phyloP scores from a whole-genome alignment of 1,140 invertebrate genomes.

The Scylla paramamosain region DNA sequence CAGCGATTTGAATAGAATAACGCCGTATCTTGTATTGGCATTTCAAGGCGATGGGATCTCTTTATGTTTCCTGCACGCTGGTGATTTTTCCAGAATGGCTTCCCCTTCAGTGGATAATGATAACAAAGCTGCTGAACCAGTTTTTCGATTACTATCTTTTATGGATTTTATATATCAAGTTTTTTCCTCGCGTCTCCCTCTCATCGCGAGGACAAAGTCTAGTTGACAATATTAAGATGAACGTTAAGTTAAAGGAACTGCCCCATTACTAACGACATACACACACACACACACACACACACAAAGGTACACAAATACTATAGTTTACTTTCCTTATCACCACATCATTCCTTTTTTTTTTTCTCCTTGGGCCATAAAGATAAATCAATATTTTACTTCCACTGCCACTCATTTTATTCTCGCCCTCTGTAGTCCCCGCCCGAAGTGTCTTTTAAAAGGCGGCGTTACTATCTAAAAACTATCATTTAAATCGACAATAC shows the following conservation, averaged over 20 bases:
- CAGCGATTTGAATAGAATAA: neutral
- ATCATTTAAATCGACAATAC: too few relatives aligned
- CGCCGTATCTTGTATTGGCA: neutral
- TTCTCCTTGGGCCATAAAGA: neutral
- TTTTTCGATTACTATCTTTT: conserved; percentile 15
- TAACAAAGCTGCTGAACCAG: neutral
- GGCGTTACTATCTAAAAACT: too few relatives aligned
- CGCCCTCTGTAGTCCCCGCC: too few relatives aligned
- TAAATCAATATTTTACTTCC: neutral
- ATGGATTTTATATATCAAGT: conserved; percentile 24
- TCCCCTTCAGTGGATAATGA: neutral
- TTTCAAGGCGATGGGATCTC: too few relatives aligned
- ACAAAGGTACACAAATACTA: neutral
- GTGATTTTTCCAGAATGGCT: neutral
- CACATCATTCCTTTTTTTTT: neutral
- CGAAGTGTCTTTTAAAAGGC: too few relatives aligned
- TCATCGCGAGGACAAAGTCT: neutral
- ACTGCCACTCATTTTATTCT: too few relatives aligned
- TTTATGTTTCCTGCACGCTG: neutral
- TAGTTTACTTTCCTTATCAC: neutral
- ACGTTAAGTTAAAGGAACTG: conserved; percentile 3
- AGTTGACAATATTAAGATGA: conserved; percentile 15
- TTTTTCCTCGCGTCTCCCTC: neutral
- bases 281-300: neutral
- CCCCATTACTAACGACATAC: neutral